Conservation (phyloP, 92 coral and sea anemone species). For the Galaxea fascicularis region DNA sequence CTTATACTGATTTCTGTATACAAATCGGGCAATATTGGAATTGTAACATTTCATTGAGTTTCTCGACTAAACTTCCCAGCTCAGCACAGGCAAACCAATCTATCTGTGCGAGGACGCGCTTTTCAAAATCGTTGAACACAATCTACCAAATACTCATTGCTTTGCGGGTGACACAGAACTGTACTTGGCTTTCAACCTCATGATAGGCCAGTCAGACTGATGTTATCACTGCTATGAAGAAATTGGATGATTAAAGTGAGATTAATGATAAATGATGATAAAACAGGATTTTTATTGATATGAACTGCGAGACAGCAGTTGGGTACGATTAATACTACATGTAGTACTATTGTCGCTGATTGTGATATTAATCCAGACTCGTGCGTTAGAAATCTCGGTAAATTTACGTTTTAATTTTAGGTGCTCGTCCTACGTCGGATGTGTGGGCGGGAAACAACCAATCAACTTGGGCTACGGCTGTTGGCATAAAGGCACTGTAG, state of each 20-base stretch:
- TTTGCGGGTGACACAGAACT: neutral
- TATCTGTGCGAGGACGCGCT: too few relatives aligned
- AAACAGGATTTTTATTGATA: neutral
- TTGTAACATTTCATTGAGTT: too few relatives aligned
- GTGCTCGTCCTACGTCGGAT: too few relatives aligned
- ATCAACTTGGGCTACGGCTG: too few relatives aligned
- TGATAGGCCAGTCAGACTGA: neutral
- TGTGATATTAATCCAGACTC: neutral
- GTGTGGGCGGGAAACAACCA: too few relatives aligned
- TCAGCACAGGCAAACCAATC: too few relatives aligned
- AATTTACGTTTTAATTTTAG: too few relatives aligned
- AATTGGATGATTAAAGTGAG: neutral
- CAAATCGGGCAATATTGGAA: too few relatives aligned
- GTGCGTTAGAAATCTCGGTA: conserved; percentile 6
- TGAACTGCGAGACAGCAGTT: neutral
- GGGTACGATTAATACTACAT: neutral
- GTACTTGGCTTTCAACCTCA: neutral
- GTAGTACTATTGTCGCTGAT: neutral
- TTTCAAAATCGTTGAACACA: neutral
- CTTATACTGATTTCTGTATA: too few relatives aligned
- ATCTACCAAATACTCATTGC: neutral
- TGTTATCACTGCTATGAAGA: neutral
- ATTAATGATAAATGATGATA: neutral
- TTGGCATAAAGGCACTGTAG: too few relatives aligned
- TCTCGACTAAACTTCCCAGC: too few relatives aligned